A percentile compares a stretch with the other conserved stretches of the same genome.
phyloP scores from a whole-genome alignment of 2,113 vertebrate species.

The Pipa parva region DNA sequence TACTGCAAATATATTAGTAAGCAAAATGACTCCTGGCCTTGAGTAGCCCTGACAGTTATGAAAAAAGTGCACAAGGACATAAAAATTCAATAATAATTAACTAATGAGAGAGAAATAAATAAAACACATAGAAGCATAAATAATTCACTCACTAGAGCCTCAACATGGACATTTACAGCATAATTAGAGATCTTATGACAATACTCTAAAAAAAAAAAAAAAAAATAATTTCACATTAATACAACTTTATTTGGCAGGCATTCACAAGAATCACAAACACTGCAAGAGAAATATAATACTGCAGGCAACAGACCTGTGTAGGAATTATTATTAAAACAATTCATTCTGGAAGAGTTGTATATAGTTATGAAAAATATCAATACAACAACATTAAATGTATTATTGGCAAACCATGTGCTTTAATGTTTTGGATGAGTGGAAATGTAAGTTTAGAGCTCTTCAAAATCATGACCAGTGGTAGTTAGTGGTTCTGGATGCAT shows the following conservation, averaged over 20 bases:
- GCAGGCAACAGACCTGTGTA: slow-evolving; percentile 55
- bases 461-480: slow-evolving; percentile 78
- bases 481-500: slow-evolving; percentile 93
- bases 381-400: slow-evolving; percentile 64
- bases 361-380: slow-evolving; percentile 50
- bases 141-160: slow-evolving; percentile 6
- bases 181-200: slow-evolving; percentile 26
- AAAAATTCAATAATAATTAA: too few species aligned
- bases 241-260: slow-evolving; percentile 67
- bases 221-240: slow-evolving; percentile 50
- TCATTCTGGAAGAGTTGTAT: slow-evolving; percentile 51
- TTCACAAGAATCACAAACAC: slow-evolving; percentile 60
- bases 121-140: neutral
- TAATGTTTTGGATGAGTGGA: slow-evolving; percentile 42
- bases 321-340: slow-evolving; percentile 42
- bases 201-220: slow-evolving; percentile 52
- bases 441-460: slow-evolving; percentile 72
- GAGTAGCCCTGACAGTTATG: too few species aligned
- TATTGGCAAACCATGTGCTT: slow-evolving; percentile 66
- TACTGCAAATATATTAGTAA: too few species aligned
- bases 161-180: neutral
- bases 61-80: too few species aligned
- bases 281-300: slow-evolving; percentile 55
- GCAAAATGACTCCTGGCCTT: too few species aligned
- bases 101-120: too few species aligned